Conservation (phyloP, 2,797 vertebrate species). For the Labroides dimidiatus region DNA sequence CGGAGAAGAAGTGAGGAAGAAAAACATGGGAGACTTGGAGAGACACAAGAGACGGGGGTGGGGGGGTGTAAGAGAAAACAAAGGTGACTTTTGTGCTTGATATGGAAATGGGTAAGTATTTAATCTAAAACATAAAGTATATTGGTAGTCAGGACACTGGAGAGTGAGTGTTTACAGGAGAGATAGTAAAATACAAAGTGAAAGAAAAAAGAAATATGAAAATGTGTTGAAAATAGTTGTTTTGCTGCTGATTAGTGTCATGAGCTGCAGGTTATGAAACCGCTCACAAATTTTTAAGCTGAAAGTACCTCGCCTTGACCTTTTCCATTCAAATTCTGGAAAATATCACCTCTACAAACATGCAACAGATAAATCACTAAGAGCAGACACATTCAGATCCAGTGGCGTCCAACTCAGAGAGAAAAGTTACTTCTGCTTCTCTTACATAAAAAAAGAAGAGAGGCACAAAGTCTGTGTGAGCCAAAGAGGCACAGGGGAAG, state of each 20-base stretch:
- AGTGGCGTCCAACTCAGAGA: slow-evolving; percentile 29
- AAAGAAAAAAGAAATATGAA: slow-evolving; percentile 20
- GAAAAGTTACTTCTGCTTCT: slow-evolving; percentile 42
- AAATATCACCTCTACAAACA: slow-evolving; percentile 6
- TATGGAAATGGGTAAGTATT: not conserved
- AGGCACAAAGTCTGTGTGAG: slow-evolving; percentile 32
- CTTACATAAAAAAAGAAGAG: slow-evolving; percentile 2
- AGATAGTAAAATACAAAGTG: not conserved
- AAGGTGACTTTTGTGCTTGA: not conserved
- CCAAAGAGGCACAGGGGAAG: slow-evolving; percentile 32
- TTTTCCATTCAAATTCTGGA: slow-evolving; percentile 27
- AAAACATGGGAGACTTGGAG: slow-evolving; percentile 33
- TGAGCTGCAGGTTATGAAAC: slow-evolving; percentile 51
- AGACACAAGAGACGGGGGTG: not conserved
- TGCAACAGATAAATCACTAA: slow-evolving; percentile 51
- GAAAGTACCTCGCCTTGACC: slow-evolving; percentile 35
- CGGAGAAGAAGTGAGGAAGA: slow-evolving; percentile 54
- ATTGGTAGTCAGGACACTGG: not conserved
- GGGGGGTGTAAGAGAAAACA: not conserved
- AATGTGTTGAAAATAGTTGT: slow-evolving; percentile 20
- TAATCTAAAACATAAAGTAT: not conserved
- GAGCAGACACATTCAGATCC: slow-evolving; percentile 47
- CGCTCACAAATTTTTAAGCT: slow-evolving; percentile 56
- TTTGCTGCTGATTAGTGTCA: slow-evolving; percentile 46
- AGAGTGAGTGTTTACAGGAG: slow-evolving; percentile 7